A percentile compares a stretch with the other conserved stretches of the same genome.
Conservation (phyloP, 2,888 invertebrate genomes). For the Anthophora plumipes region DNA sequence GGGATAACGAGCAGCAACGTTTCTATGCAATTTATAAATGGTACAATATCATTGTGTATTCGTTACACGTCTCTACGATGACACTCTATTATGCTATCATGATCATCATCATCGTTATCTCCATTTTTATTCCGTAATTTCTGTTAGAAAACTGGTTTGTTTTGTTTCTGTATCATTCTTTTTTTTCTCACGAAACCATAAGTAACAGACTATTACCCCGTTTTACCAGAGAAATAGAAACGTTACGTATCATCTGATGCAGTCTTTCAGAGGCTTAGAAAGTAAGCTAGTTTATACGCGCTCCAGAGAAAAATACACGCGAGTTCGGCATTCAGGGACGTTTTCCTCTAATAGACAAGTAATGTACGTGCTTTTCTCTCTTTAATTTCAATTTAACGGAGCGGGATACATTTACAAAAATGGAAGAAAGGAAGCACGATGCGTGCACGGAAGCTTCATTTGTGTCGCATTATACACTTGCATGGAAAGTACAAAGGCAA, state of each 20-base stretch:
- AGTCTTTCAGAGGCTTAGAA: slow-evolving; percentile 32
- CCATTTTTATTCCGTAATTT: not conserved
- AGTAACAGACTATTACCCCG: not conserved
- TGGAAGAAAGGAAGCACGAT: slow-evolving; percentile 43
- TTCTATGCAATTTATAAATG: not conserved
- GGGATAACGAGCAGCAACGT: not conserved
- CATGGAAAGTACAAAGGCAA: not conserved
- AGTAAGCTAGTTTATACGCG: slow-evolving; percentile 17
- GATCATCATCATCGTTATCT: not conserved
- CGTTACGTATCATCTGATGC: not conserved
- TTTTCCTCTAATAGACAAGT: slow-evolving; percentile 30
- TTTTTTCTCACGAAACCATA: slow-evolving; percentile 2
- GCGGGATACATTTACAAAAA: not conserved
- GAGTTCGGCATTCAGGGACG: slow-evolving; percentile 13
- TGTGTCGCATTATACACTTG: not conserved
- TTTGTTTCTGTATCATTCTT: no score
- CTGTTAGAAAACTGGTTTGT: slow-evolving; percentile 1
- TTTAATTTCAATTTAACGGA: not conserved
- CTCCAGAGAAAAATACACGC: slow-evolving; percentile 1
- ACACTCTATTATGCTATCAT: not conserved
- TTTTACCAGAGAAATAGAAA: slow-evolving; percentile 12
- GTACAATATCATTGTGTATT: not conserved
- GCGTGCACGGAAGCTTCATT: slow-evolving; percentile 46
- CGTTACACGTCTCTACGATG: not conserved
- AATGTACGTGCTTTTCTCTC: slow-evolving; percentile 8